phyloP scores from a whole-genome alignment of 2,797 vertebrate genomes.

The Merluccius polli region DNA sequence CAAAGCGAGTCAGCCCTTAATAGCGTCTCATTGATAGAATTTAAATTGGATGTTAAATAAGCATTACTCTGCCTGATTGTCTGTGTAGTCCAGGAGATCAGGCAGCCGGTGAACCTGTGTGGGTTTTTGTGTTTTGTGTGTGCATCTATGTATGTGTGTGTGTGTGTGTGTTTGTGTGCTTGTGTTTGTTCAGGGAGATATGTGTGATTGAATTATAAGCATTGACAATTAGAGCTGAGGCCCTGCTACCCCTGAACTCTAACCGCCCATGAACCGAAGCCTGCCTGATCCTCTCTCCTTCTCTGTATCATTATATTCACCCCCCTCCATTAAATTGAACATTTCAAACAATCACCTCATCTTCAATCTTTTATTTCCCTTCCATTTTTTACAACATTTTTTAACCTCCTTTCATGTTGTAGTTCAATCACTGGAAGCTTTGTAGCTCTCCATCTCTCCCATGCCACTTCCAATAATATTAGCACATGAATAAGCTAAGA shows the following conservation, averaged over 20 bases:
- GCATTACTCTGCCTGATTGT: slow-evolving; percentile 76
- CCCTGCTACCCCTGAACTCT: background rate
- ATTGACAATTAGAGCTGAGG: slow-evolving; percentile 62
- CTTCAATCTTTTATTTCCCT: background rate
- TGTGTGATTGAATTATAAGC: slow-evolving; percentile 75
- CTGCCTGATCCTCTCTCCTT: background rate
- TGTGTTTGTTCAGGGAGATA: slow-evolving; percentile 53
- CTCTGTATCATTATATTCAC: background rate
- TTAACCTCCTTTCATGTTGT: background rate
- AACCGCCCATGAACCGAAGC: background rate
- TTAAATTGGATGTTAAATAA: slow-evolving; percentile 85
- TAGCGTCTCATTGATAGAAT: slow-evolving; percentile 71
- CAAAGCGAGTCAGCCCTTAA: slow-evolving; percentile 64
- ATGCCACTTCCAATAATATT: background rate
- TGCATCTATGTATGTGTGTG: background rate
- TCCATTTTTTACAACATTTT: background rate
- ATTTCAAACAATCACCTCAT: background rate
- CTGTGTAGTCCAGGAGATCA: slow-evolving; percentile 60
- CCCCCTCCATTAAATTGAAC: background rate
- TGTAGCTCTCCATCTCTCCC: background rate
- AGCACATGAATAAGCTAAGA: background rate
- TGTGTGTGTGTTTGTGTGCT: slow-evolving; percentile 25
- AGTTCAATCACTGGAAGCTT: background rate
- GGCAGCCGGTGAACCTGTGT: slow-evolving; percentile 57
- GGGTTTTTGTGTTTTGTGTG: slow-evolving; percentile 32